These are phyloP conservation scores for Tenebrosternarchus preto DNA, from an alignment of 2,113 vertebrate genomes.

Conservation along the genomic window DNA sequence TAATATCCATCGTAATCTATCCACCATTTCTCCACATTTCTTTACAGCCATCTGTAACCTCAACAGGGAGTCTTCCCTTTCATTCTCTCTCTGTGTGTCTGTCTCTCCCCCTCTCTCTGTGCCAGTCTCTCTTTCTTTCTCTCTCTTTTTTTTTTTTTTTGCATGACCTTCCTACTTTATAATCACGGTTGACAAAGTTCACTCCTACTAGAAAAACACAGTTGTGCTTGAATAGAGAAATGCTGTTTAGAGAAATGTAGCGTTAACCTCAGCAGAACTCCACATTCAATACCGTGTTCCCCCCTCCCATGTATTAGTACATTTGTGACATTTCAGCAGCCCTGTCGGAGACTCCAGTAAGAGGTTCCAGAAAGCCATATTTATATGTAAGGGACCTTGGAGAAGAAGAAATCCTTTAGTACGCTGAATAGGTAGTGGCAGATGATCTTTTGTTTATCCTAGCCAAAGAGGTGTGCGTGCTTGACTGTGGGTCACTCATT, in stretches of 20 bases:
- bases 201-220: not conserved
- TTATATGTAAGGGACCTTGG: slow-evolving; percentile 25
- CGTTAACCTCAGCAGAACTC: not conserved
- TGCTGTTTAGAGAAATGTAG: not conserved
- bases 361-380: slow-evolving; percentile 29
- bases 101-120: slow-evolving; percentile 32
- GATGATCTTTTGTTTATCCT: slow-evolving; percentile 49
- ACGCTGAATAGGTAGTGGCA: slow-evolving; percentile 9
- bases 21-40: no score
- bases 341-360: slow-evolving; percentile 8
- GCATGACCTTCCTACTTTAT: slow-evolving; percentile 45
- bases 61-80: not conserved
- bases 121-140: not conserved
- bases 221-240: slow-evolving; percentile 12
- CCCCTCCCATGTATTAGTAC: not conserved
- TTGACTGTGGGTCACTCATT: slow-evolving; percentile 50
- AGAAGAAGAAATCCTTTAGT: slow-evolving; percentile 8
- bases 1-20: slow-evolving; percentile 25
- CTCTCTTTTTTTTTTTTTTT: slow-evolving; percentile 34
- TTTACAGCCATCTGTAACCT: slow-evolving; percentile 32
- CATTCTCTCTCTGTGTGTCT: not conserved
- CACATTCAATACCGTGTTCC: not conserved
- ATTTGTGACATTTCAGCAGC: slow-evolving; percentile 11
- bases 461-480: slow-evolving; percentile 69
- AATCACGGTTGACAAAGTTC: not conserved